A percentile compares a stretch with the other conserved stretches of the same genome.
These are phyloP conservation scores for Astyanax mexicanus DNA, from an alignment of 2,797 vertebrate genomes.

Conservation along the genomic window DNA sequence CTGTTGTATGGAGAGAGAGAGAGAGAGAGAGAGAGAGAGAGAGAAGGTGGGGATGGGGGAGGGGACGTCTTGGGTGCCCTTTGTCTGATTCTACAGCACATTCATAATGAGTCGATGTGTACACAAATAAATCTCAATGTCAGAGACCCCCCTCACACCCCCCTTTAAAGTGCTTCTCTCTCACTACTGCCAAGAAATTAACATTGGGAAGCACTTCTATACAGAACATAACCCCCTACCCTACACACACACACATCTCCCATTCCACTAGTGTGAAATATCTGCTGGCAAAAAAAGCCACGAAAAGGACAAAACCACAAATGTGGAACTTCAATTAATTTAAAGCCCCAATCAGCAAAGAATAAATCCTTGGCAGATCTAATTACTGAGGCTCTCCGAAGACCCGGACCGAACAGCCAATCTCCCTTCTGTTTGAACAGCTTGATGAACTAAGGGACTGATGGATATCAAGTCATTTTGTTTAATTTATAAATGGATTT, in stretches of 20 bases:
- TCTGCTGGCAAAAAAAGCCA: constrained; percentile 80
- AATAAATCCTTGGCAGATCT: constrained; percentile 99
- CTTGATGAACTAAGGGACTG: constrained; percentile 99
- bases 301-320: constrained; percentile 95
- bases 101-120: constrained; percentile 61
- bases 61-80: constrained; percentile 46
- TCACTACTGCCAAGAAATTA: constrained; percentile 81
- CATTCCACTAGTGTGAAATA: constrained; percentile 88
- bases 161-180: constrained; percentile 35
- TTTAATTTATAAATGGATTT: constrained; percentile 99
- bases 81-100: constrained; percentile 57
- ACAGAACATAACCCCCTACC: constrained; percentile 61
- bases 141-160: constrained; percentile 78
- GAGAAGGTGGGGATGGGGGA: background rate
- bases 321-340: constrained; percentile 99
- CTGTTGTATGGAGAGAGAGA: constrained; percentile 29
- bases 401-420: constrained; percentile 93
- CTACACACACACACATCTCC: constrained; percentile 70
- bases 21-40: constrained; percentile 17
- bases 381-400: constrained; percentile 98
- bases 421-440: constrained; percentile 97
- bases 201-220: constrained; percentile 85
- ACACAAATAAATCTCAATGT: constrained; percentile 67
- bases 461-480: constrained; percentile 99
- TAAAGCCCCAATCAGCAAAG: constrained; percentile 98